Percentiles rank a stretch among this genome's conserved stretches.
These are phyloP conservation scores for Tachysurus fulvidraco DNA, from an alignment of 2,113 vertebrate species.

Conservation along the genomic window DNA sequence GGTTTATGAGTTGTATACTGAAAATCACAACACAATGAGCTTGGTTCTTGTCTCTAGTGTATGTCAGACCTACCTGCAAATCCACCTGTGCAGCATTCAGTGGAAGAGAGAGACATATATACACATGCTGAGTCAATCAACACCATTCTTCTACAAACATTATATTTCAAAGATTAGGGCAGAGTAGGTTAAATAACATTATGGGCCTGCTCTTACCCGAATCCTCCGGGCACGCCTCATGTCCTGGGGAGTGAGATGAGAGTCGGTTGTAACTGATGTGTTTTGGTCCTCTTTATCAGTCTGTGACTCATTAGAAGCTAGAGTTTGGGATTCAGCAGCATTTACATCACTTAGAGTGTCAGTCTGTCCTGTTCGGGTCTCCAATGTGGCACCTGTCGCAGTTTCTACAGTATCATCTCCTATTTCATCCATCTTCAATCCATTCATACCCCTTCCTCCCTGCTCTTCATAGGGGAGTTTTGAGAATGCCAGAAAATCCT, in stretches of 20 bases:
- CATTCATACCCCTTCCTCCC: constrained; percentile 76
- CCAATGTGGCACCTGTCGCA: constrained; percentile 65
- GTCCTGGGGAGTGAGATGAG: constrained; percentile 85
- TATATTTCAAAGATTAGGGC: constrained; percentile 12
- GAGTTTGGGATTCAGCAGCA: constrained; percentile 39
- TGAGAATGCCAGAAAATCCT: constrained; percentile 86
- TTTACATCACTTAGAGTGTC: constrained; percentile 58
- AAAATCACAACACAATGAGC: neutral
- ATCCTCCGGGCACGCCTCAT: constrained; percentile 92
- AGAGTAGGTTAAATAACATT: neutral
- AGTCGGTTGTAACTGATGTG: constrained; percentile 67
- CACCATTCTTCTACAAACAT: constrained; percentile 12
- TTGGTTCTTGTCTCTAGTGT: constrained; percentile 22
- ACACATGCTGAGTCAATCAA: constrained; percentile 56
- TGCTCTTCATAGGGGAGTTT: constrained; percentile 82
- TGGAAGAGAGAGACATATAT: constrained; percentile 65
- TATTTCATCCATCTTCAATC: constrained; percentile 79
- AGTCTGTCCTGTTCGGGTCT: constrained; percentile 66
- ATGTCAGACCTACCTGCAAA: constrained; percentile 86
- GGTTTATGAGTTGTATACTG: constrained; percentile 29
- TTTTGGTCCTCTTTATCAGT: constrained; percentile 76
- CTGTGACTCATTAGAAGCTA: constrained; percentile 59
- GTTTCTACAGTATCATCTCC: constrained; percentile 65
- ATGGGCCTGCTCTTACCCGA: constrained; percentile 73
- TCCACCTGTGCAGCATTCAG: constrained; percentile 82